Percentiles rank a stretch among this genome's conserved stretches.
These are phyloP conservation scores for Synergus itoensis DNA, from an alignment of 2,888 invertebrate species.

Conservation along the genomic window DNA sequence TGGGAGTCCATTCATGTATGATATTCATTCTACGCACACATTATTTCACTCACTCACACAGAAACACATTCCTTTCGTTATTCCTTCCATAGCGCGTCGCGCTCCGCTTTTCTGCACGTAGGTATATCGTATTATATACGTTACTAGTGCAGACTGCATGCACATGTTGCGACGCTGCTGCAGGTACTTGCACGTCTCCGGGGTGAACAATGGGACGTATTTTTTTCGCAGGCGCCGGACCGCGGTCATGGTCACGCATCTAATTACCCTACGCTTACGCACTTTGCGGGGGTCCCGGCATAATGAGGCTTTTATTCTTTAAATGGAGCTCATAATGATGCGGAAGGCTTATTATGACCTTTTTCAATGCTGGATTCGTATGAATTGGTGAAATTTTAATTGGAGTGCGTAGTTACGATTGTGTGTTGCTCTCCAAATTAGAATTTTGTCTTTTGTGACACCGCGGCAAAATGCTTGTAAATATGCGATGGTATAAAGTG, in stretches of 20 bases:
- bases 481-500: too few species aligned
- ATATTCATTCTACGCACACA: neutral
- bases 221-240: constrained; percentile 5
- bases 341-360: neutral
- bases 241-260: constrained; percentile 36
- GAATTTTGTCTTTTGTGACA: too few species aligned
- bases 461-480: too few species aligned
- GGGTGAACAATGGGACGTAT: constrained; percentile 31
- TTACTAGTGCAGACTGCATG: constrained; percentile 10
- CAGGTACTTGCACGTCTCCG: constrained; percentile 6
- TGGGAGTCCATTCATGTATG: constrained; percentile 38
- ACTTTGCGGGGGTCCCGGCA: constrained; percentile 21
- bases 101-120: neutral
- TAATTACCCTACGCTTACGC: constrained; percentile 36
- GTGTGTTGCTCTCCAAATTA: too few species aligned
- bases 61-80: constrained; percentile 28
- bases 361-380: too few species aligned
- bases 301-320: constrained; percentile 27
- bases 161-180: constrained; percentile 26
- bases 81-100: constrained; percentile 12
- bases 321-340: constrained; percentile 19
- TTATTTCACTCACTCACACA: neutral
- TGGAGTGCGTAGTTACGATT: too few species aligned
- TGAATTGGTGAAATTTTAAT: too few species aligned
- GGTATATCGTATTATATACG: neutral